phyloP scores from a whole-genome alignment of 2,888 invertebrate species.

The Tenthredo notha region DNA sequence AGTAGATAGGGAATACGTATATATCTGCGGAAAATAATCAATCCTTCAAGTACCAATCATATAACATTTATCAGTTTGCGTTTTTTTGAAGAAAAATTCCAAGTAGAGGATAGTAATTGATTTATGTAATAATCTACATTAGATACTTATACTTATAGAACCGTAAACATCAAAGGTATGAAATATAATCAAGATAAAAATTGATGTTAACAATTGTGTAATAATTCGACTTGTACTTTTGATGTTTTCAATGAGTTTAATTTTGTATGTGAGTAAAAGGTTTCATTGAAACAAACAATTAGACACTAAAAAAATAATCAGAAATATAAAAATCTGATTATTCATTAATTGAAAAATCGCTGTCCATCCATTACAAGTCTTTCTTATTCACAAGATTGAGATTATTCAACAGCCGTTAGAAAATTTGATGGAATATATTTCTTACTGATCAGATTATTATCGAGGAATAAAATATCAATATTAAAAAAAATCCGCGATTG shows the following conservation, averaged over 20 bases:
- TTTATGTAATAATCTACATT: neutral
- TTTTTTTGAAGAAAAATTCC: neutral
- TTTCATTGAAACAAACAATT: neutral
- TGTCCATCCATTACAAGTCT: neutral
- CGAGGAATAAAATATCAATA: neutral
- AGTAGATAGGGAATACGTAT: neutral
- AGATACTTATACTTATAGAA: neutral
- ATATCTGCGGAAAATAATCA: neutral
- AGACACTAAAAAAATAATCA: neutral
- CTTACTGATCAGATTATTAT: neutral
- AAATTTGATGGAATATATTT: neutral
- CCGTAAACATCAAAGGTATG: neutral
- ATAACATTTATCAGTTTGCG: neutral
- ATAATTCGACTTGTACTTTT: neutral
- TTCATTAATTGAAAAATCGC: neutral
- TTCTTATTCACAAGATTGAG: neutral
- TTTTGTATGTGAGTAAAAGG: neutral
- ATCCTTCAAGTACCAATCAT: neutral
- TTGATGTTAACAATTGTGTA: neutral
- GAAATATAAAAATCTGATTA: neutral
- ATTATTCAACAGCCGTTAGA: neutral
- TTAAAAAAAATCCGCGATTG: too few species aligned
- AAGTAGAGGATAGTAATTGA: neutral
- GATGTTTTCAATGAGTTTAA: neutral
- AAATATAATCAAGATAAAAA: constrained; percentile 15